Base-by-base conservation (phyloP, 1,140 invertebrate species). In the Metopolophium dirhodum region DNA sequence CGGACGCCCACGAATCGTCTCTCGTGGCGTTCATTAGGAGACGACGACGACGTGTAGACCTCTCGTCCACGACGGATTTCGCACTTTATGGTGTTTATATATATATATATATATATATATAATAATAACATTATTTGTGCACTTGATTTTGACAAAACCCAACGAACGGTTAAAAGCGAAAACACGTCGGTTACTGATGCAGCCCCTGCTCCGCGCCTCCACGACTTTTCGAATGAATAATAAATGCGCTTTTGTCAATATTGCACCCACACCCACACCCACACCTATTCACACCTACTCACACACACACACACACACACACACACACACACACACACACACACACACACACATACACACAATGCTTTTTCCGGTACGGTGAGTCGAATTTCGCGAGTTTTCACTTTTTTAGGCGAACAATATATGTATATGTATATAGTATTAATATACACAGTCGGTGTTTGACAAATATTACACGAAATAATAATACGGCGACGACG, bases 381-480 rank as follows among this genome's bases (percentile, higher is more conserved):
- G 30, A 88, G 54, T 88, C 47, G 87, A 20, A 88, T 51, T 51
- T 88, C 87, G 47, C 87, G 87, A 51, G 18, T 41, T 88, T 88
- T 88, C 49, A 88, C 49, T 88, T 88, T 88, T 88, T 88, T 87
- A 26, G 26, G 41, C 30, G 11, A 20, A 45, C 45, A 87, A 30
- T 49, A 35, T 49, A 49, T 49, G n/a, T 88, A 49, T 51, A 37
- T 51, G 8, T 88, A 88, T 49, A 35, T 35, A 85, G 47, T 88
- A 51, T 51, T 49, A 77, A 35, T 88, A 41, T 85, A 35, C 87
- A 35, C 20, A 23, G 87, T 51, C 87, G 45, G 49, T 88, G 87
- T 88, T 88, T 88, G 87, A 88, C 49, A 88, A 88, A 88, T 88
- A 88, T 88, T 88, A 88, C 49, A 88, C 87, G 49, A 88, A 88